Conservation (phyloP, 1,140 invertebrate species). For the Artemia franciscana region DNA sequence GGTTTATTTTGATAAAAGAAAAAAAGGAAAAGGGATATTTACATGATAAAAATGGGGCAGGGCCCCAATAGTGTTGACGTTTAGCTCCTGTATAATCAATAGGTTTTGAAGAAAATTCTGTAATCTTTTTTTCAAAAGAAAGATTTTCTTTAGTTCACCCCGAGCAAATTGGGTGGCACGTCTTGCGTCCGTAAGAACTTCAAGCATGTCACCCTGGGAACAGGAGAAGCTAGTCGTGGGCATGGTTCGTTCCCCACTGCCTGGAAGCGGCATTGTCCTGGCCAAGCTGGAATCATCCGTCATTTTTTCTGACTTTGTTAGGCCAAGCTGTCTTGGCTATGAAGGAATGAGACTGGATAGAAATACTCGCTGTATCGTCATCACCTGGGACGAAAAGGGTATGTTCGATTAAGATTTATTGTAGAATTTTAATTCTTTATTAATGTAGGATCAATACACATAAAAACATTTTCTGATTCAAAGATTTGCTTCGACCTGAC, state of each 20-base stretch:
- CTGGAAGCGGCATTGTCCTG: conserved; percentile 56
- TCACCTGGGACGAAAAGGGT: conserved; percentile 8
- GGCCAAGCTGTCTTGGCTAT: conserved; percentile 41
- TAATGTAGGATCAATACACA: too few relatives aligned
- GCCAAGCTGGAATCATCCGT: conserved; percentile 51
- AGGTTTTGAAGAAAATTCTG: too few relatives aligned
- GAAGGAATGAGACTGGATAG: neutral
- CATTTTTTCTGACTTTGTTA: conserved; percentile 49
- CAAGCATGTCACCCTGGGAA: conserved; percentile 42
- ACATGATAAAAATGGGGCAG: too few relatives aligned
- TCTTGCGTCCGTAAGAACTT: conserved; percentile 39
- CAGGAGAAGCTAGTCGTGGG: conserved; percentile 59
- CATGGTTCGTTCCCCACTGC: conserved; percentile 67
- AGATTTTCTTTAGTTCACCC: conserved; percentile 10
- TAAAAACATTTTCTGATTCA: too few relatives aligned
- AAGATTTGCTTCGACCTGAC: too few relatives aligned
- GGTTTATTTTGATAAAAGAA: too few relatives aligned
- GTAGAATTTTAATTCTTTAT: too few relatives aligned
- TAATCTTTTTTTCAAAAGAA: too few relatives aligned
- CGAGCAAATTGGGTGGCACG: conserved; percentile 23
- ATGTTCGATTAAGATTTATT: too few relatives aligned
- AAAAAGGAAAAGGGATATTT: too few relatives aligned
- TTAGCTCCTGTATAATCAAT: too few relatives aligned
- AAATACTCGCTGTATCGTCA: conserved; percentile 3
- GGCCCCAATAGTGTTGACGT: too few relatives aligned